phyloP scores from a whole-genome alignment of 2,888 invertebrate species.

The Lathronympha strigana region DNA sequence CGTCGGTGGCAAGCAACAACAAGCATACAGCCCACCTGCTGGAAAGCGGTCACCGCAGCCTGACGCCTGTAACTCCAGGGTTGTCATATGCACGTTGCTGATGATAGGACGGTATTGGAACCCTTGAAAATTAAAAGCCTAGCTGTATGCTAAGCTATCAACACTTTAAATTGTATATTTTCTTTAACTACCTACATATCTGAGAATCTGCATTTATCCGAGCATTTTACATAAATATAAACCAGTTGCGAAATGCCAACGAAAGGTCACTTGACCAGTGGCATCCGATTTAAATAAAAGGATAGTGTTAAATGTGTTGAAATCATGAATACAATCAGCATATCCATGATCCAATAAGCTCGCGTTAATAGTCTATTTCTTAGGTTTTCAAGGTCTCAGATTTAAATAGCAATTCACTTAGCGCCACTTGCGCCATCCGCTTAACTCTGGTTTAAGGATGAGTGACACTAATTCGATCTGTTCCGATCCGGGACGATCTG shows the following conservation, averaged over 20 bases:
- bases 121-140: no score
- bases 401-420: background rate
- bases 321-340: slow-evolving; percentile 3
- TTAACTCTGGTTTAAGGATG: no score
- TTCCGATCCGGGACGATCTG: no score
- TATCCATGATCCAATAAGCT: background rate
- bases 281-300: slow-evolving; percentile 10
- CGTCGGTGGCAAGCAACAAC: no score
- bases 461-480: no score
- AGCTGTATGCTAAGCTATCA: no score
- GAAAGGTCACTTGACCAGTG: slow-evolving; percentile 23
- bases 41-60: no score
- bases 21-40: no score
- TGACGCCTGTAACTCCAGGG: no score
- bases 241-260: slow-evolving; percentile 27
- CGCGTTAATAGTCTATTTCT: background rate
- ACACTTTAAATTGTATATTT: background rate
- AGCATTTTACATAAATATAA: slow-evolving; percentile 27
- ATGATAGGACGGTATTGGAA: no score
- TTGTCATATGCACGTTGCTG: no score
- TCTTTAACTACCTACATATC: background rate
- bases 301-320: slow-evolving; percentile 14
- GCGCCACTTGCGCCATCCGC: no score
- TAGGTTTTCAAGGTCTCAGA: background rate
- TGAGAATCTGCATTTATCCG: background rate